Base-by-base conservation (phyloP, 2,888 invertebrate species). In the Protodeltote pygarga region DNA sequence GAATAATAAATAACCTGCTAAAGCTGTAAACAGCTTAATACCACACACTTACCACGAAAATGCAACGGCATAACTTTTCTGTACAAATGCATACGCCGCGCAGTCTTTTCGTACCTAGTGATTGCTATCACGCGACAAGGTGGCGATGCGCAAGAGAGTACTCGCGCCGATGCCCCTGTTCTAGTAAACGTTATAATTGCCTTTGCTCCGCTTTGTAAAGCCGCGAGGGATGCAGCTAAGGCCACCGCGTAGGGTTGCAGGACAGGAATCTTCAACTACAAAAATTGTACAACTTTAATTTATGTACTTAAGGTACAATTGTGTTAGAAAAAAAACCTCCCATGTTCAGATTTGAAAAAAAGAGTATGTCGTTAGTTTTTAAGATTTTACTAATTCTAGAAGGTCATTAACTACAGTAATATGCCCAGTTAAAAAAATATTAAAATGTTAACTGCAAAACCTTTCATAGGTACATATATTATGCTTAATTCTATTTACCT, bases 21-120 rank as follows among this genome's bases (percentile, higher is more conserved):
- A n/a, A n/a, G n/a, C n/a, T n/a, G n/a, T n/a, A n/a, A n/a, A n/a
- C n/a, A n/a, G n/a, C n/a, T n/a, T n/a, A n/a, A n/a, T n/a, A n/a
- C n/a, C n/a, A n/a, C n/a, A n/a, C n/a, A 59, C 71, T 70, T 41
- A 79, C 78, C 29, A 8, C 59, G 17, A 55, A 76, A 80, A 17
- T 70, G 41, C 9, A 77, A 17, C 0, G 81, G 79, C 13, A 76
- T 49, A 2, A 79, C 65, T 38, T 71, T 76, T 5, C 64, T 57
- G 39, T 66, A 77, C 11, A 81, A 41, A 55, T 81, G 77, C 55
- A 81, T 45, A 6, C 15, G 37, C 37, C 73, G 64, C 0, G 71
- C 73, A 5, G 70, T 57, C 1, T 51, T 33, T 11, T 49, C 41
- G 8, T 61, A 41, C 3, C 57, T 61, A 2, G 80, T 78, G 6